Percentiles rank a stretch among this genome's conserved stretches.
Evolutionary conservation across 2,797 vertebrate species (phyloP).

Genomic region (Macroramphosus scolopax): DNA sequence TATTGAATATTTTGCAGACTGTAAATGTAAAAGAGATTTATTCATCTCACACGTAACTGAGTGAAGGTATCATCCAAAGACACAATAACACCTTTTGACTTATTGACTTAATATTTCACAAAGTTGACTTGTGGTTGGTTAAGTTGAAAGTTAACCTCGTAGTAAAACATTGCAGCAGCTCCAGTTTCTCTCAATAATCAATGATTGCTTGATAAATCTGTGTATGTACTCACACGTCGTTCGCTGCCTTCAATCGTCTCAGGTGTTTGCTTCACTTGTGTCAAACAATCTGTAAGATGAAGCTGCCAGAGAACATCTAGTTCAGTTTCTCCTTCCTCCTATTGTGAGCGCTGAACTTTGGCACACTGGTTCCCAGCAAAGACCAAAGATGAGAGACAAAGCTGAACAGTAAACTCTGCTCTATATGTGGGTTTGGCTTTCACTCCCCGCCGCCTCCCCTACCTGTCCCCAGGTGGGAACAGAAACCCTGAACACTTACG

Average conservation of each 20-base stretch:
- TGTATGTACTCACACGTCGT: conserved; percentile 56
- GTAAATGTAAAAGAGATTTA: no score
- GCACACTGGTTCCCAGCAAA: conserved; percentile 52
- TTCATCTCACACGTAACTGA: no score
- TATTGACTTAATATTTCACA: no score
- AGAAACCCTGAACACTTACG: conserved; percentile 9
- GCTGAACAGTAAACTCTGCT: conserved; percentile 30
- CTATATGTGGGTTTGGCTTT: conserved; percentile 51
- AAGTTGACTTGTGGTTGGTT: no score
- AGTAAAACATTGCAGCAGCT: no score
- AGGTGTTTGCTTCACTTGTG: no score
- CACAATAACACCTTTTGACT: no score
- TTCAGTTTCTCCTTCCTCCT: conserved; percentile 58
- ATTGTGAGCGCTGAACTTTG: conserved; percentile 68
- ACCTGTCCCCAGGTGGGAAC: conserved; percentile 27
- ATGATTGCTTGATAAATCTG: conserved; percentile 26
- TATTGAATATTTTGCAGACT: no score
- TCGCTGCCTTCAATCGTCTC: no score
- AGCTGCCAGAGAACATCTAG: conserved; percentile 34
- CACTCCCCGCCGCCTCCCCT: conserved; percentile 37
- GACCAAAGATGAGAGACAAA: conserved; percentile 35
- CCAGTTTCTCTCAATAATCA: conserved; percentile 24
- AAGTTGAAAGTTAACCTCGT: no score
- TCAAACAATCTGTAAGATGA: no score
- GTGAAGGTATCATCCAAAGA: no score